Percentiles rank a stretch among this genome's conserved stretches.
These are phyloP conservation scores for Notoglanidium macrostoma DNA, from an alignment of 2,797 vertebrate genomes.

Conservation along the genomic window DNA sequence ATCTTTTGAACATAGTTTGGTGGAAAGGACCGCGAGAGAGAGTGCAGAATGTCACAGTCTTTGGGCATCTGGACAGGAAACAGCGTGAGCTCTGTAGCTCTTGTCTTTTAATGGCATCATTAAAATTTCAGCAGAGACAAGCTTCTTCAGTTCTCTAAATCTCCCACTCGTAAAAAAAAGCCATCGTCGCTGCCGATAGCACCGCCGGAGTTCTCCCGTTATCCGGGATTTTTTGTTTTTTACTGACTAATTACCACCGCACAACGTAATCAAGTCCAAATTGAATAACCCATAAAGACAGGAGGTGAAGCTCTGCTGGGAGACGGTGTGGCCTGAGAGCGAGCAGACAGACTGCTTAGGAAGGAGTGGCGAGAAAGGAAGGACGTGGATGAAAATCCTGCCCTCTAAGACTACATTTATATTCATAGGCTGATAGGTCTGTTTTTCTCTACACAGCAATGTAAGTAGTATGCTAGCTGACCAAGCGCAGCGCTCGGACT, in stretches of 20 bases:
- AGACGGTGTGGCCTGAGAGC: neutral
- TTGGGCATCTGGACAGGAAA: constrained; percentile 43
- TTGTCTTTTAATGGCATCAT: constrained; percentile 55
- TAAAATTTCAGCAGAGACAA: constrained; percentile 50
- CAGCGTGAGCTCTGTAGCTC: constrained; percentile 29
- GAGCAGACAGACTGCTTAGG: neutral
- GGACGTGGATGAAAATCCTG: neutral
- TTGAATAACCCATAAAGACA: constrained; percentile 48
- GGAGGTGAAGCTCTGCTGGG: constrained; percentile 35
- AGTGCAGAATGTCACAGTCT: constrained; percentile 33
- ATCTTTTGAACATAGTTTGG: constrained; percentile 4
- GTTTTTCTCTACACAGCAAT: neutral
- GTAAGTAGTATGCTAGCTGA: neutral
- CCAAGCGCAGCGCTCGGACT: neutral
- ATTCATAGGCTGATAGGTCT: neutral
- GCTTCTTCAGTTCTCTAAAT: constrained; percentile 32
- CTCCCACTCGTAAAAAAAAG: constrained; percentile 12
- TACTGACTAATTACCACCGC: constrained; percentile 47
- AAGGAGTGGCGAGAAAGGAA: neutral
- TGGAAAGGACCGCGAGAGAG: neutral
- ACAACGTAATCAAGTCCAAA: constrained; percentile 44
- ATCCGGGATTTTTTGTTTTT: constrained; percentile 9
- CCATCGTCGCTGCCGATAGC: constrained; percentile 17
- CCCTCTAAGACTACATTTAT: neutral
- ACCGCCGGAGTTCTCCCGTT: constrained; percentile 14